A percentile compares a stretch with the other conserved stretches of the same genome.
These are phyloP conservation scores for Megalops cyprinoides DNA, from an alignment of 2,797 vertebrate genomes.

Conservation along the genomic window DNA sequence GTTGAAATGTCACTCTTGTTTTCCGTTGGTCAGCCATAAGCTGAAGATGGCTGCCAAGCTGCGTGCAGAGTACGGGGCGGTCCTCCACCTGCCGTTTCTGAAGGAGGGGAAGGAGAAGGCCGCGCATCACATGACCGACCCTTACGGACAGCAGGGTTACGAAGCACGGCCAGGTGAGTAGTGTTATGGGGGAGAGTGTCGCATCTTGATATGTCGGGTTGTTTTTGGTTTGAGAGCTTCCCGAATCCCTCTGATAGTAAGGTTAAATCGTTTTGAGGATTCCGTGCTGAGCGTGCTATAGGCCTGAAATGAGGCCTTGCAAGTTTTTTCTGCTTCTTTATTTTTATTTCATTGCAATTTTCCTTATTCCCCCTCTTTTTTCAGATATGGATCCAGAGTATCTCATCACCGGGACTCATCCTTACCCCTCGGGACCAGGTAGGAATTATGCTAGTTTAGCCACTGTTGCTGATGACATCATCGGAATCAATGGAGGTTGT, in stretches of 20 bases:
- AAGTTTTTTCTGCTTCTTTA: no score
- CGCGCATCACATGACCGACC: constrained; percentile 64
- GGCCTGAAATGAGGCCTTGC: no score
- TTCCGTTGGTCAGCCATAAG: constrained; percentile 88
- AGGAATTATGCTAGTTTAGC: constrained; percentile 5
- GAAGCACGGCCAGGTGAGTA: constrained; percentile 70
- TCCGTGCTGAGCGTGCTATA: no score
- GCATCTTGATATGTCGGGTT: constrained; percentile 28
- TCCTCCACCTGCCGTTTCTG: constrained; percentile 91
- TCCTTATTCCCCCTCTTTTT: no score
- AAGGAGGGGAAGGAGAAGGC: constrained; percentile 90
- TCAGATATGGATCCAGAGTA: constrained; percentile 89
- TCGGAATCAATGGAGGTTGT: not conserved
- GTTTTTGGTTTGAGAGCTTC: no score
- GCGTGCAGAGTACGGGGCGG: constrained; percentile 84
- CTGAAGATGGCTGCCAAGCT: constrained; percentile 90
- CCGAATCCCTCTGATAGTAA: no score
- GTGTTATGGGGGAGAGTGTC: constrained; percentile 43
- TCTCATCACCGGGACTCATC: constrained; percentile 93
- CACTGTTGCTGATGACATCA: not conserved
- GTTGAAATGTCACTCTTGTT: no score
- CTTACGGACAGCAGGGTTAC: constrained; percentile 74
- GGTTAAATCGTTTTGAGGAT: no score
- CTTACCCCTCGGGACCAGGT: constrained; percentile 95
- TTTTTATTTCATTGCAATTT: no score